Conservation (phyloP, 2,113 vertebrate genomes). For the Phalacrocorax aristotelis region DNA sequence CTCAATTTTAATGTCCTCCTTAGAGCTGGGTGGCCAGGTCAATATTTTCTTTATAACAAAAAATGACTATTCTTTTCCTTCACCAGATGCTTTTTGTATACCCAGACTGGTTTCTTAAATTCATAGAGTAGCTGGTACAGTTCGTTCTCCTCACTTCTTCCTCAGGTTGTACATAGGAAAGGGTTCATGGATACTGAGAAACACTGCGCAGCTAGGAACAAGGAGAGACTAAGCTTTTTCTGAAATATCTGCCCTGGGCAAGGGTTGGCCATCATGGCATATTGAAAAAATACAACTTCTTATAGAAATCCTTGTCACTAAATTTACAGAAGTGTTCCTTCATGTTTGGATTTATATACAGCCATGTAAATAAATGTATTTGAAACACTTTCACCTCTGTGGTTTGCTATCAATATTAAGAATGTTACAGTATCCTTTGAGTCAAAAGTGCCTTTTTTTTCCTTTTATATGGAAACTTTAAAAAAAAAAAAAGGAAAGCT, state of each 20-base stretch:
- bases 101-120: neutral
- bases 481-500: neutral
- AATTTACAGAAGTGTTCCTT: neutral
- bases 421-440: neutral
- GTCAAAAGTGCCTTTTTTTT: conserved; percentile 30
- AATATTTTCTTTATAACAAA: neutral
- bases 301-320: neutral
- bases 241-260: neutral
- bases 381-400: neutral
- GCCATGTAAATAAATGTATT: neutral
- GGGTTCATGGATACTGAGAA: neutral
- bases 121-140: neutral
- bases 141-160: neutral
- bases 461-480: neutral
- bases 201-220: neutral
- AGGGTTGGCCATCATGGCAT: neutral
- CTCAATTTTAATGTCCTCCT: neutral
- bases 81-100: neutral
- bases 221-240: neutral
- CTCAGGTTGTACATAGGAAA: neutral
- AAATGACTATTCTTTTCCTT: neutral
- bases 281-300: neutral
- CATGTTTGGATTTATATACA: neutral
- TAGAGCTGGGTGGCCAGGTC: neutral
- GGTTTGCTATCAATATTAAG: neutral